Base-by-base conservation (phyloP, 2,797 vertebrate species). In the Chrysolophus pictus region DNA sequence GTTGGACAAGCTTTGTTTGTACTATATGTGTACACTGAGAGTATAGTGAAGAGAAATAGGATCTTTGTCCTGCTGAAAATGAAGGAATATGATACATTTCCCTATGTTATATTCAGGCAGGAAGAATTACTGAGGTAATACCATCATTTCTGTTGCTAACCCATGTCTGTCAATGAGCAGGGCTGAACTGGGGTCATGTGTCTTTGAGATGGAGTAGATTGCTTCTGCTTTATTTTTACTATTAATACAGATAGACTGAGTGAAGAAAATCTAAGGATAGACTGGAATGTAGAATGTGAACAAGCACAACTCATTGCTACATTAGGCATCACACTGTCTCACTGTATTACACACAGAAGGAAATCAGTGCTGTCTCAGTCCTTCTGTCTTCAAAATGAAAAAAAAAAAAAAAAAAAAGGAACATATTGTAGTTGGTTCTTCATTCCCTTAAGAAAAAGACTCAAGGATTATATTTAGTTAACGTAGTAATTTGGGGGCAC, bases 11-110 rank as follows among this genome's bases (percentile, higher is more conserved):
- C 28, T 71, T 78, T 46, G 31, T 67, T 23, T 73, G 47, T 46
- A 12, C 12, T 51, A 53, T 23, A 18, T 11, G 16, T 0, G 0
- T 23, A 18, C 31, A 39, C 39, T 55, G 56, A 39, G 49, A 47
- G 23, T 14, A 3, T 14, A 9, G 35, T 12, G 44, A 60, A 72
- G n/a, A 67, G 31, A 22, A 58, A 10, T 1, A 33, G 44, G 29
- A 39, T 49, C 44, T 76, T 29, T 75, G 58, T 22, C n/a, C 53
- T 89, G 42, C 39, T 81, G 14, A 37, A 69, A 71, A 3, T 24
- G 44, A 46, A 80, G 65, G 29, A 74, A 21, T 2, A 1, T 16
- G 56, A 17, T 18, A 55, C 41, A 60, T 56, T 15, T 94, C 44
- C 4, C 1, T 3, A 0, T 33, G 23, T 22, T 33, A 64, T 56